Evolutionary conservation across 1,140 invertebrate genomes (phyloP).

Genomic region (Triops longicaudatus): DNA sequence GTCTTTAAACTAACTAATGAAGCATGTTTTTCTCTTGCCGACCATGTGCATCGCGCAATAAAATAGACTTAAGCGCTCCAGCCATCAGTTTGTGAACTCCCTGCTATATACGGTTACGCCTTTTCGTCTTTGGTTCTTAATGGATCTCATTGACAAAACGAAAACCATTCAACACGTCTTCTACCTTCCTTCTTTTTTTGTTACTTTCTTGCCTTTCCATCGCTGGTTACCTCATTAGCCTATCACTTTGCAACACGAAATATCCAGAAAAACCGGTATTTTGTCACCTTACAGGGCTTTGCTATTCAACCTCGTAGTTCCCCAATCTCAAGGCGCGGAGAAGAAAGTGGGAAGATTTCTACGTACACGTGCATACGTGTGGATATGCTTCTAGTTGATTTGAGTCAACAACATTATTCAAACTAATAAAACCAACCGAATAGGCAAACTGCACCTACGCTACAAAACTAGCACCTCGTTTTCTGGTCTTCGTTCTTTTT

Average conservation of each 20-base stretch:
- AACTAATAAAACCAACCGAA: slow-evolving; percentile 3
- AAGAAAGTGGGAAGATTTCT: too few species aligned
- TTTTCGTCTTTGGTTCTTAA: slow-evolving; percentile 15
- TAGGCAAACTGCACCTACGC: neutral
- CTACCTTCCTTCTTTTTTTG: neutral
- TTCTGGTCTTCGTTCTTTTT: too few species aligned
- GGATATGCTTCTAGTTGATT: neutral
- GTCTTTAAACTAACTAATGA: neutral
- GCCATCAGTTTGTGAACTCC: neutral
- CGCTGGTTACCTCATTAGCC: neutral
- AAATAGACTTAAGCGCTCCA: neutral
- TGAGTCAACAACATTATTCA: neutral
- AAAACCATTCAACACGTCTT: slow-evolving; percentile 12
- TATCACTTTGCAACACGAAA: neutral
- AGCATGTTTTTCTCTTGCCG: neutral
- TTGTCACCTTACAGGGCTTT: too few species aligned
- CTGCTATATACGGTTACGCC: neutral
- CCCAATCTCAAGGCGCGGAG: too few species aligned
- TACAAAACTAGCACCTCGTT: neutral
- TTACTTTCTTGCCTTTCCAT: neutral
- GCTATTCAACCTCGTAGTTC: too few species aligned
- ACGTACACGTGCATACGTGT: neutral
- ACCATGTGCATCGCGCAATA: neutral
- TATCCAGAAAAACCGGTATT: neutral
- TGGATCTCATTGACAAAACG: slow-evolving; percentile 8